Evolutionary conservation across 92 coral and sea anemone genomes (phyloP), one percentile per base, ranked within the genome.

Genomic region (Montipora capitata): DNA sequence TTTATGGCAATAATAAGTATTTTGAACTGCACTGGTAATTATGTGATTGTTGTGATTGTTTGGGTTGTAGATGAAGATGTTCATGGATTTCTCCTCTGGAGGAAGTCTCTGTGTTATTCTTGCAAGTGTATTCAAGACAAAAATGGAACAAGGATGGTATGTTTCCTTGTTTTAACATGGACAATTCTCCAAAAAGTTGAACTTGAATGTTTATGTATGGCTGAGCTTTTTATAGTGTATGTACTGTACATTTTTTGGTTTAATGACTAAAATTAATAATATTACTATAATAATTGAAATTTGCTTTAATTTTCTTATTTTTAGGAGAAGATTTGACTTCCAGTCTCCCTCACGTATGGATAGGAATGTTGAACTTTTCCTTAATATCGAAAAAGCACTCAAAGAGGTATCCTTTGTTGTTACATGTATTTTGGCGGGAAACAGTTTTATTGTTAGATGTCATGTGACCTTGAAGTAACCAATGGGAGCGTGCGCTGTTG

Each of bases 341-440:
- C 99, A 97, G 92, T 97, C 99, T 8, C 99, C 99, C 10, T 95
- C 99, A 57, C 91, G 99, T 43, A 95, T 97, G 95, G 99, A 97
- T 91, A 94, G 99, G 76, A 97, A 97, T 89, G 95, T 97, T 11
- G 99, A 97, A 75, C 98, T 97, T 77, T 97, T 97, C 86, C 83
- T 97, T 70, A 97, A 97, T 85, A 97, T 97, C 62, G 98, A 97
- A 39, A 97, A 95, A 69, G 82, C 98, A 40, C 87, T 97, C 14
- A 97, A 94, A 96, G 99, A 97, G 98, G 98, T 94, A 85, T 8
- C 51, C 9, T 45, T 8, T 27, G 35, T 27, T 27, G 35, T 27
- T 27, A 27, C 2, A 27, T 27, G 35, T 27, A 27, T 27, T 27
- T 27, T 27, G 35, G 35, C 35, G 35, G 35, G 35, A 27, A 27